Evolutionary conservation across 2,888 invertebrate species (phyloP).

Genomic region (Clitarchus hookeri): DNA sequence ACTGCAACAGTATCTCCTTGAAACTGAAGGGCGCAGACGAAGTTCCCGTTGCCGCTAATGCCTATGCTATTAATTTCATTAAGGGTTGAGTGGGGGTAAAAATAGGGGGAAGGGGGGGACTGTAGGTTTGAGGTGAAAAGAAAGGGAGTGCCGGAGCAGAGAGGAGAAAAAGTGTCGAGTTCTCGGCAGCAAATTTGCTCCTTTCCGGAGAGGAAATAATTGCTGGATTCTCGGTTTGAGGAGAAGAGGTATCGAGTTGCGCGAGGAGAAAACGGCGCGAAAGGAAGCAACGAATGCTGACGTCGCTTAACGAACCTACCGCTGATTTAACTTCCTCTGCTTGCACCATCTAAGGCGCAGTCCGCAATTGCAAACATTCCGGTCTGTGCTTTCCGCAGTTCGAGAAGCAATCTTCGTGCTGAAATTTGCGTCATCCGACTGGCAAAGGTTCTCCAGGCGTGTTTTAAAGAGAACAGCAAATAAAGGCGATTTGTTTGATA

Average conservation of each 20-base stretch:
- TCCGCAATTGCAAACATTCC: background rate
- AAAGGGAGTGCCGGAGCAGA: background rate
- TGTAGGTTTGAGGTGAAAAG: background rate
- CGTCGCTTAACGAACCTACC: slow-evolving; percentile 34
- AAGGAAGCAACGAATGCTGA: slow-evolving; percentile 27
- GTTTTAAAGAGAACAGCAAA: too few relatives aligned
- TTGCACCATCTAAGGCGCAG: background rate
- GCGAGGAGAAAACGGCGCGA: background rate
- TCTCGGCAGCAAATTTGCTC: slow-evolving; percentile 15
- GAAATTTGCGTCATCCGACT: too few relatives aligned
- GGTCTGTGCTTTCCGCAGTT: background rate
- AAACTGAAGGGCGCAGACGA: background rate
- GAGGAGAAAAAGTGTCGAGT: background rate
- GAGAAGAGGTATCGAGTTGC: background rate
- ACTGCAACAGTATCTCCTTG: slow-evolving; percentile 18
- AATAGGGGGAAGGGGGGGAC: background rate
- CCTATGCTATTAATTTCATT: slow-evolving; percentile 26
- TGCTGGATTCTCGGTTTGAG: slow-evolving; percentile 12
- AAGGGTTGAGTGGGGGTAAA: background rate
- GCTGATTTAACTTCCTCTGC: slow-evolving; percentile 20
- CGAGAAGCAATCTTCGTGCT: background rate
- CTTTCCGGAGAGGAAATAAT: slow-evolving; percentile 24
- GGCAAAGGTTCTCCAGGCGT: too few relatives aligned
- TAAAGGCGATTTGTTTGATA: too few relatives aligned
- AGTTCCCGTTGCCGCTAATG: slow-evolving; percentile 2